phyloP scores from a whole-genome alignment of 2,797 vertebrate genomes.

The Sebastolobus altivelis region DNA sequence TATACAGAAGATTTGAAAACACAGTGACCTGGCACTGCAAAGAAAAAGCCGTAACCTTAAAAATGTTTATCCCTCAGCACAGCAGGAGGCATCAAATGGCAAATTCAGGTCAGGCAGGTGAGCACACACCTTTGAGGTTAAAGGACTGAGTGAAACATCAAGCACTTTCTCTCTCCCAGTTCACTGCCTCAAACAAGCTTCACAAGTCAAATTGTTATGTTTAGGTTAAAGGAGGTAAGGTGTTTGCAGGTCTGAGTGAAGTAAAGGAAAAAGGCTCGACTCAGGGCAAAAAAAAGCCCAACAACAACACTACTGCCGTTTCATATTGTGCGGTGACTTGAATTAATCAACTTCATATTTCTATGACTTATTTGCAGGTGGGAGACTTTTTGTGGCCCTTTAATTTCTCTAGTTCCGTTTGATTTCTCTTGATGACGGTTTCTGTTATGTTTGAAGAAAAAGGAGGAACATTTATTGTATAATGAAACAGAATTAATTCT shows the following conservation, averaged over 20 bases:
- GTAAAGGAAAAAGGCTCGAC: constrained; percentile 13
- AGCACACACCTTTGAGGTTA: constrained; percentile 42
- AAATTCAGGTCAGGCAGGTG: constrained; percentile 36
- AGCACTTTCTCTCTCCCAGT: constrained; percentile 24
- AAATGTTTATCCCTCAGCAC: constrained; percentile 36
- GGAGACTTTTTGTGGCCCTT: too few species aligned
- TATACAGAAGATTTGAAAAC: neutral
- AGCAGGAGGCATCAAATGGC: constrained; percentile 33
- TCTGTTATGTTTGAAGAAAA: too few species aligned
- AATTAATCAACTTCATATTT: too few species aligned
- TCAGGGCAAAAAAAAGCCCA: neutral
- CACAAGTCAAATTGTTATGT: constrained; percentile 40
- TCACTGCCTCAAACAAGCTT: constrained; percentile 32
- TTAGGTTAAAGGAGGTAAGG: constrained; percentile 16
- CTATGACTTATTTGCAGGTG: too few species aligned
- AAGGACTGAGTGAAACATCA: constrained; percentile 47
- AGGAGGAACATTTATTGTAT: neutral
- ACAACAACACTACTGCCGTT: too few species aligned
- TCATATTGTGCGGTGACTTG: too few species aligned
- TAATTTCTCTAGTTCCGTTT: too few species aligned
- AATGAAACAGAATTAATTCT: neutral
- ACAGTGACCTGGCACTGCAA: neutral
- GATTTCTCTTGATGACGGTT: too few species aligned
- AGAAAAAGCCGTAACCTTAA: constrained; percentile 23
- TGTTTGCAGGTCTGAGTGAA: constrained; percentile 18